Base-by-base conservation (phyloP, 2,888 invertebrate species). In the Pterostichus madidus region DNA sequence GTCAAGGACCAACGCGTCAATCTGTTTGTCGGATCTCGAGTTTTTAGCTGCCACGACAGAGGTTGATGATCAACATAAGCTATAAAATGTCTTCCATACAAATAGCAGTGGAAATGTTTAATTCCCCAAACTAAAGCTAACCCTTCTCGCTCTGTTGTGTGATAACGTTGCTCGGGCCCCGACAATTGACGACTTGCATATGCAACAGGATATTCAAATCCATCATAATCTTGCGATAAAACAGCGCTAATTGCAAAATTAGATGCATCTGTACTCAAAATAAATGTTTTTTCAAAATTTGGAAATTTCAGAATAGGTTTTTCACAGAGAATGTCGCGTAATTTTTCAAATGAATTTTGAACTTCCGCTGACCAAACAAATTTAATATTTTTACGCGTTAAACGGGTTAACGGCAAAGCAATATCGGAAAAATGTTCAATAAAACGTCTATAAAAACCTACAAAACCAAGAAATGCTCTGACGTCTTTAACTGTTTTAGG, bases 41-140 rank as follows among this genome's bases (percentile, higher is more conserved):
- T 78, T 3, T 11, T 68, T 80, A 84, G 82, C 10, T 84, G 64
- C 85, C 85, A 85, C 61, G 84, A 85, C n/a, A 85, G 49, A 2
- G 85, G 84, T 46, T 84, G 85, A 39, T 85, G 85, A 46, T 85
- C 85, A 11, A 84, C 84, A 49, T 64, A 83, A 0, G 83, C 84
- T 7, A 44, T 83, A 31, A 85, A 85, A 10, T 80, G 17, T 8
- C 59, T 35, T n/a, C 84, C 85, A 56, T 84, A 84, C 2, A 84
- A 61, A 71, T 84, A 85, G 73, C 84, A 84, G 5, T 84, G 49
- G 56, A 79, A 84, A 39, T 85, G 85, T 81, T 84, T 84, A 4
- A 84, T 84, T n/a, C 82, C 84, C 85, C 84, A 84, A 8, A 85
- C 61, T 13, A 85, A 44, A 3, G 83, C 84, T 39, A 84, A 17